Evolutionary conservation across 2,797 vertebrate species (phyloP), one percentile per base, ranked within the genome.

Genomic region (Pipistrellus kuhlii): DNA sequence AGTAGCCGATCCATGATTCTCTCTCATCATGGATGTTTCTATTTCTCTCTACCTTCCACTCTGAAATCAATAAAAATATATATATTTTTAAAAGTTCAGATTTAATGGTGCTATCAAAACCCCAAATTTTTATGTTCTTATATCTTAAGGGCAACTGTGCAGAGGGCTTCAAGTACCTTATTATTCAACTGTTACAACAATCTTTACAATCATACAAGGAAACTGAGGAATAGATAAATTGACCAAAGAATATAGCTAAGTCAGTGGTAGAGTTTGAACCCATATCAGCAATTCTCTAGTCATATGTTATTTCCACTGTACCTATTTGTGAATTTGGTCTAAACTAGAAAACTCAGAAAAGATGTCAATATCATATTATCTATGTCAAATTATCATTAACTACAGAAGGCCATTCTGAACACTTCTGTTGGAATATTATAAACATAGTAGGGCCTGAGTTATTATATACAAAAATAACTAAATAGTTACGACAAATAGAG

Each of bases 111-210:
- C 11, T 44, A 64, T 80, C 27, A 73, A 83, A 91, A 15, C 21
- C 59, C 41, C 8, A 17, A 51, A 78, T 25, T 80, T 85, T 64
- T 69, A 92, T 30, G 44, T 83, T 89, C 64, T 78, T 82, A 48
- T 20, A 85, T 71, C 23, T 35, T 72, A 66, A 55, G 25, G 18
- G 18, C 23, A 53, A 91, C 38, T 71, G 7, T 83, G 18, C n/a
- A 66, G 71, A 27, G 23, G 66, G 46, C 32, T 93, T 93, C 30
- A 83, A 91, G 83, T 82, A 83, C 35, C 15, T 30, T 78, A 41
- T 82, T 41, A 25, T 13, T 85, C n/a, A 69, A 41, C 18, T 90
- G 23, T 69, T 80, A 27, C 0, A 85, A 88, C 27, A 78, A 83
- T 78, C 66, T 82, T 53, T 94, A 44, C 7, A 71, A 68, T 21